Conservation (phyloP, 2,888 invertebrate genomes). For the Prosopocoilus inquinatus region DNA sequence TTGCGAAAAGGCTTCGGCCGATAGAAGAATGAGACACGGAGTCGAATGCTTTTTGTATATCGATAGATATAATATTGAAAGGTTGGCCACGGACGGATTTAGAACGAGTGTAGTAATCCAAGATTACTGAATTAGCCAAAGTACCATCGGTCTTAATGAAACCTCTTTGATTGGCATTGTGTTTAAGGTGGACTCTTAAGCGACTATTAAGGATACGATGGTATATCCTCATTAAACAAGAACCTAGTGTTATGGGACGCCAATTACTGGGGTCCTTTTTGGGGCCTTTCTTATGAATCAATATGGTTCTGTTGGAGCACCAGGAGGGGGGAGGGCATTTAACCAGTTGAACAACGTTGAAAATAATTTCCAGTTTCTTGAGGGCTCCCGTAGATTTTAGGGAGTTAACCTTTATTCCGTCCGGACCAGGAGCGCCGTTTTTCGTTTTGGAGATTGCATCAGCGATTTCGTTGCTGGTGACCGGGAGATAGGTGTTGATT, state of each 20-base stretch:
- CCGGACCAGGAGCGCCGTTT: slow-evolving; percentile 21
- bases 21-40: slow-evolving; percentile 29
- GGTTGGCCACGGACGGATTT: slow-evolving; percentile 31
- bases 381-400: background rate
- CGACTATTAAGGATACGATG: slow-evolving; percentile 25
- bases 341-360: slow-evolving; percentile 13
- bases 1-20: slow-evolving; percentile 29
- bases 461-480: no score
- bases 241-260: slow-evolving; percentile 36
- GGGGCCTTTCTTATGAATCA: slow-evolving; percentile 28
- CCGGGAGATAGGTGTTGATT: no score
- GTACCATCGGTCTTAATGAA: slow-evolving; percentile 41
- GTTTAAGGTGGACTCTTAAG: slow-evolving; percentile 1
- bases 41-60: slow-evolving; percentile 49
- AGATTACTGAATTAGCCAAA: slow-evolving; percentile 38
- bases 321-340: slow-evolving; percentile 1
- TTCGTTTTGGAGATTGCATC: no score
- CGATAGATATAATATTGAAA: slow-evolving; percentile 42
- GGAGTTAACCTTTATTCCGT: slow-evolving; percentile 18
- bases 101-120: slow-evolving; percentile 34
- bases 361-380: slow-evolving; percentile 13
- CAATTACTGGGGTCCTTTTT: slow-evolving; percentile 26
- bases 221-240: slow-evolving; percentile 31
- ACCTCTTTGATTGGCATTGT: slow-evolving; percentile 32
- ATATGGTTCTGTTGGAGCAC: slow-evolving; percentile 13